phyloP scores from a whole-genome alignment of 2,797 vertebrate species.

The Sebastes diploproa region DNA sequence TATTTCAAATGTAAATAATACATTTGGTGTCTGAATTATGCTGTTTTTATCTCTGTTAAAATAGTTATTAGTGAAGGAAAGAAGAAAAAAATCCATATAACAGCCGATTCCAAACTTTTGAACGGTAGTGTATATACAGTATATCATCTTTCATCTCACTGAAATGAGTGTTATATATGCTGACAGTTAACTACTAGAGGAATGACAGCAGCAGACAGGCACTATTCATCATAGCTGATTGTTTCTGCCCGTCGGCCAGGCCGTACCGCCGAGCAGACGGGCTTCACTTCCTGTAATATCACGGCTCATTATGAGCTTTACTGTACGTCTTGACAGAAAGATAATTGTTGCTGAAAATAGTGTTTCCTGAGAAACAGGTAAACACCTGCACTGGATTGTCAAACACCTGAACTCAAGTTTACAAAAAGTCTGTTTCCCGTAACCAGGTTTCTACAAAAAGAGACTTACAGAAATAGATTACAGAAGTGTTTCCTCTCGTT shows the following conservation, averaged over 20 bases:
- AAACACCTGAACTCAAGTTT: background rate
- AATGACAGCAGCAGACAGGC: conserved; percentile 23
- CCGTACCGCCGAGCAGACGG: conserved; percentile 22
- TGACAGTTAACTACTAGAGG: conserved; percentile 20
- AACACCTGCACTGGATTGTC: background rate
- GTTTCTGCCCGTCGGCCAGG: conserved; percentile 3
- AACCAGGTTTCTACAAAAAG: background rate
- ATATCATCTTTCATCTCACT: background rate
- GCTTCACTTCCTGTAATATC: conserved; percentile 26
- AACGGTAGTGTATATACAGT: background rate
- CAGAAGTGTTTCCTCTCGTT: too few species aligned
- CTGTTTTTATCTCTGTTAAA: background rate
- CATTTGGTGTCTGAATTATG: too few species aligned
- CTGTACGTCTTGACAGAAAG: background rate
- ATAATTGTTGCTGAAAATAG: conserved; percentile 9
- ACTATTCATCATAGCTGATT: conserved; percentile 26
- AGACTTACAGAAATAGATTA: background rate
- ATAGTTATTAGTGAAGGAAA: background rate
- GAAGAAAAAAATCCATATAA: background rate
- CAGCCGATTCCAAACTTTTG: background rate
- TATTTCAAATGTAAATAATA: too few species aligned
- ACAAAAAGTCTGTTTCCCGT: background rate
- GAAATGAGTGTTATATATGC: conserved; percentile 8
- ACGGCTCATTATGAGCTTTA: background rate
- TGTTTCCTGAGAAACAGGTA: background rate